These are phyloP conservation scores for Galerucella calmariensis DNA, from an alignment of 2,888 invertebrate genomes.

Conservation along the genomic window DNA sequence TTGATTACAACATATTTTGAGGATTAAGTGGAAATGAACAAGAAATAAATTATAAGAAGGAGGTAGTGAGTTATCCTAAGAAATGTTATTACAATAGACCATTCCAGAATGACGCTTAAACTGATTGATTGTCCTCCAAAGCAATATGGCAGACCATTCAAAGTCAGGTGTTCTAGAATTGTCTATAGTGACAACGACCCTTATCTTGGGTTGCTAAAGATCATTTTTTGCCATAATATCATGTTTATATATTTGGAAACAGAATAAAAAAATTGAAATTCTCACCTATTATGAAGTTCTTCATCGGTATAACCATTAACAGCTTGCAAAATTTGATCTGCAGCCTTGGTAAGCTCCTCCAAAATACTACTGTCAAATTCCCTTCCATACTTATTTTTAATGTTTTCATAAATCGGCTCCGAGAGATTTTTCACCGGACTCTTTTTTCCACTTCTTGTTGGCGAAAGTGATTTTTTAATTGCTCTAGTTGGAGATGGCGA, in stretches of 20 bases:
- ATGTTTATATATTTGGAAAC: no score
- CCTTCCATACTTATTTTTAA: conserved; percentile 48
- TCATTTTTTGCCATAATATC: no score
- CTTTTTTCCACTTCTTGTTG: conserved; percentile 38
- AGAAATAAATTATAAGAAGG: no score
- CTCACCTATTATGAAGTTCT: conserved; percentile 54
- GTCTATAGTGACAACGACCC: neutral
- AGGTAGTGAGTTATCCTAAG: no score
- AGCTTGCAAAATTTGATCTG: conserved; percentile 71
- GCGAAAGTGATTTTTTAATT: conserved; percentile 16
- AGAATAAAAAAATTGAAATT: neutral
- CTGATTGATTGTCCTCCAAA: no score
- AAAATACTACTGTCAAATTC: conserved; percentile 65
- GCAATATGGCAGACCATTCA: no score
- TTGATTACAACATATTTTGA: no score
- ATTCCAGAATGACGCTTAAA: no score
- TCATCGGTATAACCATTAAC: conserved; percentile 69
- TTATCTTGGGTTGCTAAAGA: no score
- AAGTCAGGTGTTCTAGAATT: no score
- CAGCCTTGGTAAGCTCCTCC: conserved; percentile 70
- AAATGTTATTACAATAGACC: no score
- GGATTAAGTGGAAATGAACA: no score
- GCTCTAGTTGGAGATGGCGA: conserved; percentile 27
- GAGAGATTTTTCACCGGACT: conserved; percentile 27
- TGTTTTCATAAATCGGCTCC: conserved; percentile 61